These are phyloP conservation scores for Lepidostoma basale DNA, from an alignment of 1,140 invertebrate species.

Conservation along the genomic window DNA sequence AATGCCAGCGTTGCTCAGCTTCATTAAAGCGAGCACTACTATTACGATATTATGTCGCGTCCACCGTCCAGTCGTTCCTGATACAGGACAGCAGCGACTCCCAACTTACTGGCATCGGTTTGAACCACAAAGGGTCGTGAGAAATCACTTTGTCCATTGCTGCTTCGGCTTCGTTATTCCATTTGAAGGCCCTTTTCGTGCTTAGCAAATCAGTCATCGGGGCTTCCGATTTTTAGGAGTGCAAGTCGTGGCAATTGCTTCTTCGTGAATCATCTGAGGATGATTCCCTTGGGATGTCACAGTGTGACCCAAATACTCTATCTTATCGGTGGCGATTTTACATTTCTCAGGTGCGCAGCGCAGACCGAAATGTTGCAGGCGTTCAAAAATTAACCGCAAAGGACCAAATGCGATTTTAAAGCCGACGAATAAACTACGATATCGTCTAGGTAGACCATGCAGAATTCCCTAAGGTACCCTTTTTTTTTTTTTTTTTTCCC, in stretches of 20 bases:
- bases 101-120: neutral
- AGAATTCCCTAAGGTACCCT: neutral
- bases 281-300: neutral
- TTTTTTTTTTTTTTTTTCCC: too few relatives aligned
- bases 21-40: neutral
- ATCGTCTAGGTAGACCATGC: neutral
- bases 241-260: neutral
- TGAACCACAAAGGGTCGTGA: neutral
- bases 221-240: slow-evolving; percentile 9
- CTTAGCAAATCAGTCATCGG: neutral
- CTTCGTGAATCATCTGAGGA: neutral
- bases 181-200: neutral
- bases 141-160: neutral
- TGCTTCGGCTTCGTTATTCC: neutral
- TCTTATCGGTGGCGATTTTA: neutral
- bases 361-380: neutral
- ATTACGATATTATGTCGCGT: neutral
- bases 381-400: neutral
- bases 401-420: neutral
- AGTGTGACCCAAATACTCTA: neutral
- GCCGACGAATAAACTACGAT: neutral
- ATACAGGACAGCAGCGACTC: neutral
- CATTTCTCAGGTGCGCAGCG: neutral
- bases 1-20: neutral
- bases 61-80: neutral